These are phyloP conservation scores for Antennarius maculatus DNA, from an alignment of 2,797 vertebrate genomes.

Conservation along the genomic window DNA sequence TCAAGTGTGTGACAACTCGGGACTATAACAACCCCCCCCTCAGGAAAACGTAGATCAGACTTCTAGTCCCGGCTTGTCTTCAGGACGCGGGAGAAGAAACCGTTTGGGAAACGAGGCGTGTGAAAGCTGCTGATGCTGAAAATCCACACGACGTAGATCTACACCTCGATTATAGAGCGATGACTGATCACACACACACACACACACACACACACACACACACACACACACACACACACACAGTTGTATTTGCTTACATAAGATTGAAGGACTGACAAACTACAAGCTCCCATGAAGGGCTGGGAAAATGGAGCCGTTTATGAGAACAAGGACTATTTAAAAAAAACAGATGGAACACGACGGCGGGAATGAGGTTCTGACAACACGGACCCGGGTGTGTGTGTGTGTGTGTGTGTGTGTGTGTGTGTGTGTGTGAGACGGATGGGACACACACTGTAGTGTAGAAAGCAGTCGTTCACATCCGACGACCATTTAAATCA, in stretches of 20 bases:
- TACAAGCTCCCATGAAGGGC: conserved; percentile 44
- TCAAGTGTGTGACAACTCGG: too few species aligned
- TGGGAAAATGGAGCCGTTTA: conserved; percentile 47
- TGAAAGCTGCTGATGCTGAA: conserved; percentile 1
- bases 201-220: background rate
- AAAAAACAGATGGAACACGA: conserved; percentile 6
- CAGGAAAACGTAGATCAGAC: background rate
- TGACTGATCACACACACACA: background rate
- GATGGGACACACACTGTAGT: conserved; percentile 1
- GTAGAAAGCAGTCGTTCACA: conserved; percentile 47
- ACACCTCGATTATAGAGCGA: too few species aligned
- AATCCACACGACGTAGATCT: background rate
- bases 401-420: conserved; percentile 13
- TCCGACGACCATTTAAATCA: conserved; percentile 47
- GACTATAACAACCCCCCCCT: too few species aligned
- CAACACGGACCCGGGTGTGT: conserved; percentile 42
- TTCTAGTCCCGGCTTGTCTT: background rate
- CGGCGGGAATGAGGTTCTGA: conserved; percentile 17
- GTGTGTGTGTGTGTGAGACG: background rate
- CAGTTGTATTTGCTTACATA: conserved; percentile 42
- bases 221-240: conserved; percentile 1
- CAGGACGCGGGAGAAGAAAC: background rate
- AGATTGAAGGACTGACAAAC: conserved; percentile 51
- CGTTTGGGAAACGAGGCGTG: background rate
- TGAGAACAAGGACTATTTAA: conserved; percentile 48